These are phyloP conservation scores for Drosophila kuntzei DNA, from an alignment of 2,888 invertebrate species.

Conservation along the genomic window DNA sequence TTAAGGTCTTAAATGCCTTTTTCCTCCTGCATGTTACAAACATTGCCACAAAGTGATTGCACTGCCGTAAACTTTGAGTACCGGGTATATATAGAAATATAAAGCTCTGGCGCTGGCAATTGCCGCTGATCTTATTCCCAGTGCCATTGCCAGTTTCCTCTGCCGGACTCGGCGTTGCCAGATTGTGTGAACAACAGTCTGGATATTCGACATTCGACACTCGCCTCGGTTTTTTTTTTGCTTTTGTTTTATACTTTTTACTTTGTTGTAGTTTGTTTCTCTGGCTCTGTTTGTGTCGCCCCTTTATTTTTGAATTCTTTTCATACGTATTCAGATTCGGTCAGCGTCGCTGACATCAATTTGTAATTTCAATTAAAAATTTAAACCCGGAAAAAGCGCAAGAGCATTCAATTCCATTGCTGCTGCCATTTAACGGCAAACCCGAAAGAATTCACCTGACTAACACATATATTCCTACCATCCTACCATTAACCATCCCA, in stretches of 20 bases:
- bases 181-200: conserved; percentile 14
- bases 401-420: conserved; percentile 56
- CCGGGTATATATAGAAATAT: conserved; percentile 21
- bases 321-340: conserved; percentile 41
- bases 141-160: conserved; percentile 7
- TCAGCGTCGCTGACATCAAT: conserved; percentile 64
- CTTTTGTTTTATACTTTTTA: background rate
- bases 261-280: conserved; percentile 2
- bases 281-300: background rate
- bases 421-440: conserved; percentile 54
- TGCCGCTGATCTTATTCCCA: conserved; percentile 55
- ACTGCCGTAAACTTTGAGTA: background rate
- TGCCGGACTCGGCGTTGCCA: conserved; percentile 12
- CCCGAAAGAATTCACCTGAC: conserved; percentile 40
- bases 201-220: conserved; percentile 22
- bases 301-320: conserved; percentile 22
- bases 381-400: conserved; percentile 54
- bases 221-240: background rate
- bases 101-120: conserved; percentile 36
- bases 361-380: conserved; percentile 78
- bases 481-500: background rate
- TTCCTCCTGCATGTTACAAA: background rate
- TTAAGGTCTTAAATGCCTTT: background rate
- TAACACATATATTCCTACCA: conserved; percentile 3
- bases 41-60: background rate